A percentile compares a stretch with the other conserved stretches of the same genome.
Conservation (phyloP, 2,888 invertebrate species). For the Drosophila birchii region DNA sequence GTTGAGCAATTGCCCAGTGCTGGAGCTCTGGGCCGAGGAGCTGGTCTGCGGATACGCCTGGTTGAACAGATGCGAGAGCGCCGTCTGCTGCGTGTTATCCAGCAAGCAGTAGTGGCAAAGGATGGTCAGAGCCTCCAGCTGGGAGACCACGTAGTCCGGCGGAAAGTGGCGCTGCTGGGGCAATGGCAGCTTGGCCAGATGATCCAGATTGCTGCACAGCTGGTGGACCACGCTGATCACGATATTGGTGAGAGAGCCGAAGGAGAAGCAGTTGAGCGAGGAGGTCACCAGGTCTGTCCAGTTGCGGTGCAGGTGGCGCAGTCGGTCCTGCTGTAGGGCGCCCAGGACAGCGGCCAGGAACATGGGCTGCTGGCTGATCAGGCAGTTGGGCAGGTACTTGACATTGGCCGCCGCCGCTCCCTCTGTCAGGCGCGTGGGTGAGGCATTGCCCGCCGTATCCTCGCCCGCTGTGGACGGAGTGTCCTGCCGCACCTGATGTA, state of each 20-base stretch:
- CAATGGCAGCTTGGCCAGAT: conserved; percentile 85
- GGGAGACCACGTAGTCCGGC: conserved; percentile 91
- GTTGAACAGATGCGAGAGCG: conserved; percentile 86
- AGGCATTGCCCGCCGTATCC: conserved; percentile 79
- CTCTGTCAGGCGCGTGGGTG: conserved; percentile 80
- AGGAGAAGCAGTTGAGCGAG: conserved; percentile 91
- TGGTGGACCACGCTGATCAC: conserved; percentile 92
- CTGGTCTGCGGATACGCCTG: conserved; percentile 86
- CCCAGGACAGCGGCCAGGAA: conserved; percentile 92
- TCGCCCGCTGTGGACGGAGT: conserved; percentile 58
- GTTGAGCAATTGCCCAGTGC: conserved; percentile 90
- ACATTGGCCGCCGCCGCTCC: conserved; percentile 83
- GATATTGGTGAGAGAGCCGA: conserved; percentile 89
- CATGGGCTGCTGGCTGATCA: conserved; percentile 92
- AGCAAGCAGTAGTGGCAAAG: conserved; percentile 92
- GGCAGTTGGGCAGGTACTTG: conserved; percentile 88
- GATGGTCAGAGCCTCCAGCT: conserved; percentile 91
- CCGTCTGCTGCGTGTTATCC: conserved; percentile 86
- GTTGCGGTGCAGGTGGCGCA: conserved; percentile 91
- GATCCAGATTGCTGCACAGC: conserved; percentile 89
- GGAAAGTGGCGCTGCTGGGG: conserved; percentile 85
- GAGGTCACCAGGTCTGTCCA: conserved; percentile 93
- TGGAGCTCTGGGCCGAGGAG: conserved; percentile 86
- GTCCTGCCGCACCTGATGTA: conserved; percentile 86
- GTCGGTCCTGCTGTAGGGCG: conserved; percentile 89